These are phyloP conservation scores for Neodiprion virginianus DNA, from an alignment of 1,140 invertebrate species.

Conservation along the genomic window DNA sequence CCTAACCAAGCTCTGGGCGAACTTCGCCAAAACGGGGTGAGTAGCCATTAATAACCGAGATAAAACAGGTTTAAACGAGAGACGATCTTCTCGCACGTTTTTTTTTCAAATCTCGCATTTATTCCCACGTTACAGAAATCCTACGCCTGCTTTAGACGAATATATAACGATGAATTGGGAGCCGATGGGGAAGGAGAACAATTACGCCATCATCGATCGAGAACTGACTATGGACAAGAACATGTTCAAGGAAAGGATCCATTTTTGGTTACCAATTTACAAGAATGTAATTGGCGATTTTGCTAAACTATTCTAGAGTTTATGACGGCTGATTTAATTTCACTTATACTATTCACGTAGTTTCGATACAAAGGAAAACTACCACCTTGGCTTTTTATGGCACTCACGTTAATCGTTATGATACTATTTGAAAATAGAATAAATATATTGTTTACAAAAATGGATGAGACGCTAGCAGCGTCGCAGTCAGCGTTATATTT, in stretches of 20 bases:
- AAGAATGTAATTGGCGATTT: conserved; percentile 40
- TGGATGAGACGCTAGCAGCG: too few relatives aligned
- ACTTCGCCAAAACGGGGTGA: conserved; percentile 65
- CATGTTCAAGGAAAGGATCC: conserved; percentile 47
- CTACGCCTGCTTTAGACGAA: conserved; percentile 52
- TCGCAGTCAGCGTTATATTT: too few relatives aligned
- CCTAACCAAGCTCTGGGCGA: conserved; percentile 59
- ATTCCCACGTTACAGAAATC: conserved; percentile 53
- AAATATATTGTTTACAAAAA: too few relatives aligned
- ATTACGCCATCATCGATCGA: conserved; percentile 57
- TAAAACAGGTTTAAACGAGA: background rate
- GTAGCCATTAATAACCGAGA: conserved; percentile 30
- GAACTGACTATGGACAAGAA: conserved; percentile 51
- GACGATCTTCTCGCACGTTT: background rate
- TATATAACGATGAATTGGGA: conserved; percentile 55
- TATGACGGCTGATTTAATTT: background rate
- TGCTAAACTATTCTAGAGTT: conserved; percentile 28
- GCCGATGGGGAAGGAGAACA: conserved; percentile 50
- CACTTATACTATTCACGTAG: too few relatives aligned
- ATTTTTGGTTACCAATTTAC: conserved; percentile 54
- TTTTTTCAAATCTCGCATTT: conserved; percentile 10
- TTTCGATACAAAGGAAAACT: too few relatives aligned
- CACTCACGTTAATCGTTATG: too few relatives aligned
- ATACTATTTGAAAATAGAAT: too few relatives aligned
- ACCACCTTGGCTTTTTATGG: too few relatives aligned